These are phyloP conservation scores for Reticulitermes lucifugus DNA, from an alignment of 2,888 invertebrate genomes.

Conservation along the genomic window DNA sequence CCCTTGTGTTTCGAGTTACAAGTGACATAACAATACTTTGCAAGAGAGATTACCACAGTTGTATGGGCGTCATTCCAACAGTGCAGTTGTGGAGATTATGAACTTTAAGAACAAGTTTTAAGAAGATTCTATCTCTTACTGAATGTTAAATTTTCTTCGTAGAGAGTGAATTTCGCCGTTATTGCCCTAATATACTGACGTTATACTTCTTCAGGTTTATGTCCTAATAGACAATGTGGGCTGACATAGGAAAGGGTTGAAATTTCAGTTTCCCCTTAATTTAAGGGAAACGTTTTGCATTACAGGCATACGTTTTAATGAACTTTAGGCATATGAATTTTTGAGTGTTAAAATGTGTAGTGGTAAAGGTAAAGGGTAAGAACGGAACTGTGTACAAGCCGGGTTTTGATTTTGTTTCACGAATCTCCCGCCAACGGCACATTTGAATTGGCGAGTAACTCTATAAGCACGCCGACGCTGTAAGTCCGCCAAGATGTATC, in stretches of 20 bases:
- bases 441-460: constrained; percentile 9
- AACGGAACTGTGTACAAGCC: not conserved
- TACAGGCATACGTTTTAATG: not conserved
- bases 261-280: not conserved
- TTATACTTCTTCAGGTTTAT: not conserved
- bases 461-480: not conserved
- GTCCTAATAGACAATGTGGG: not conserved
- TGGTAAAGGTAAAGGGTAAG: constrained; percentile 6
- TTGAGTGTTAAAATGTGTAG: constrained; percentile 14
- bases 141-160: not conserved
- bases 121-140: not conserved
- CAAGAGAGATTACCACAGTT: not conserved
- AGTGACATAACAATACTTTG: not conserved
- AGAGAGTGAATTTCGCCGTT: not conserved
- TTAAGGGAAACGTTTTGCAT: not conserved
- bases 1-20: not conserved
- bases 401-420: not conserved
- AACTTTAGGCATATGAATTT: not conserved
- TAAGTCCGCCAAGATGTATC: constrained; percentile 50
- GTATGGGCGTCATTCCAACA: not conserved
- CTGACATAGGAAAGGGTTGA: not conserved
- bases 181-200: not conserved
- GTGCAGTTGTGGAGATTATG: not conserved
- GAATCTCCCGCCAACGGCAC: not conserved
- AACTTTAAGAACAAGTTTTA: constrained; percentile 7